phyloP scores from a whole-genome alignment of 2,797 vertebrate species.

The Tapera naevia region DNA sequence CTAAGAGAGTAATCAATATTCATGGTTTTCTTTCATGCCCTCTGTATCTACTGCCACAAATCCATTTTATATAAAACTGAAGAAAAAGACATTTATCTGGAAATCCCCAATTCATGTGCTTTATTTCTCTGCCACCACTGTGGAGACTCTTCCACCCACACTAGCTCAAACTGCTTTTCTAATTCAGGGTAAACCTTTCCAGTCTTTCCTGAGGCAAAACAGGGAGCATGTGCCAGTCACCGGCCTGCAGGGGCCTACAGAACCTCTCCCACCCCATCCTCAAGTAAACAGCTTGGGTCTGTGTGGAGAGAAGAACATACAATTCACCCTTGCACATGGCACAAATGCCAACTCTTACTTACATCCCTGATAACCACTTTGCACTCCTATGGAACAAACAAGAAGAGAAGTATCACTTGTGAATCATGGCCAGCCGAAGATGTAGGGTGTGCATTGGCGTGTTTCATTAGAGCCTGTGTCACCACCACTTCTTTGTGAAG shows the following conservation, averaged over 20 bases:
- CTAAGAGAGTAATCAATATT: constrained; percentile 22
- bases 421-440: accelerated
- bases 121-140: background rate
- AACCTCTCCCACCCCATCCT: accelerated
- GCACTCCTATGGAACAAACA: too few species aligned
- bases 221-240: accelerated
- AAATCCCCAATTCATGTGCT: background rate
- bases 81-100: background rate
- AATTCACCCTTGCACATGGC: too few species aligned
- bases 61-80: background rate
- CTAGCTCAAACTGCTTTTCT: background rate
- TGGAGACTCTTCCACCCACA: background rate
- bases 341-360: too few species aligned
- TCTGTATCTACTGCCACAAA: background rate
- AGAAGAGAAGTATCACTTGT: accelerated
- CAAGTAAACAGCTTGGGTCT: background rate
- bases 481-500: background rate
- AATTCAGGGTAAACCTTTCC: background rate
- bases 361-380: background rate
- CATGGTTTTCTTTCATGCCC: background rate
- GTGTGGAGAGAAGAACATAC: background rate
- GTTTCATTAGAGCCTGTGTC: too few species aligned
- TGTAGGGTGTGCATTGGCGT: accelerated
- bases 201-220: background rate
- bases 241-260: too few species aligned